Conservation (phyloP, 2,888 invertebrate genomes). For the Aphrophora alni region DNA sequence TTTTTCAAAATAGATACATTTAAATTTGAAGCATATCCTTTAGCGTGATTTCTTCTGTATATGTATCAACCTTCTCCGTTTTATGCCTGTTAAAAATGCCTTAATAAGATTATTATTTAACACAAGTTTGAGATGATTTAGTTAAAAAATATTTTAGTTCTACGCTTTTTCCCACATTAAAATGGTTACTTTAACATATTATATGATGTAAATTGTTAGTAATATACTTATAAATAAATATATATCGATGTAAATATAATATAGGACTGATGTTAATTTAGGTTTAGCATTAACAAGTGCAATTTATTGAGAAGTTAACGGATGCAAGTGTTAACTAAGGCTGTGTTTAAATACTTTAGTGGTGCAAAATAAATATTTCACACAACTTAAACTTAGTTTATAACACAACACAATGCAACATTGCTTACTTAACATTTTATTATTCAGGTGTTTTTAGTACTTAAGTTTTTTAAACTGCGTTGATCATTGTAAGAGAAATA, state of each 20-base stretch:
- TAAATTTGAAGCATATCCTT: too few relatives aligned
- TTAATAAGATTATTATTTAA: too few relatives aligned
- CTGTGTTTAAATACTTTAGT: constrained; percentile 2
- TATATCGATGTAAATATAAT: neutral
- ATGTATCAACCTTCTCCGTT: too few relatives aligned
- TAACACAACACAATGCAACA: neutral
- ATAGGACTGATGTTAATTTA: neutral
- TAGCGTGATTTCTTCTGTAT: too few relatives aligned
- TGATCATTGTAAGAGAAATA: neutral
- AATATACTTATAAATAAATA: neutral
- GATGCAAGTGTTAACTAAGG: neutral
- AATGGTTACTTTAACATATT: neutral
- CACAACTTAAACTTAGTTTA: neutral
- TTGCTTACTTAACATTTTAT: constrained; percentile 1
- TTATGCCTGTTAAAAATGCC: too few relatives aligned
- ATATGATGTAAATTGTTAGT: neutral
- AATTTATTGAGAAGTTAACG: neutral
- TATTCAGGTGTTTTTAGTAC: constrained; percentile 1
- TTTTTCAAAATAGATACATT: too few relatives aligned
- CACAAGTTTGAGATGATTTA: too few relatives aligned
- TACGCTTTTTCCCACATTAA: neutral
- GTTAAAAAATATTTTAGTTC: too few relatives aligned
- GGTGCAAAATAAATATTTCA: neutral
- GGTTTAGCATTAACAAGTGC: constrained; percentile 9
- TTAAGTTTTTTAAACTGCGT: neutral